Evolutionary conservation across 2,888 invertebrate genomes (phyloP), one percentile per base, ranked within the genome.

Genomic region (Cecidostiba fungosa): DNA sequence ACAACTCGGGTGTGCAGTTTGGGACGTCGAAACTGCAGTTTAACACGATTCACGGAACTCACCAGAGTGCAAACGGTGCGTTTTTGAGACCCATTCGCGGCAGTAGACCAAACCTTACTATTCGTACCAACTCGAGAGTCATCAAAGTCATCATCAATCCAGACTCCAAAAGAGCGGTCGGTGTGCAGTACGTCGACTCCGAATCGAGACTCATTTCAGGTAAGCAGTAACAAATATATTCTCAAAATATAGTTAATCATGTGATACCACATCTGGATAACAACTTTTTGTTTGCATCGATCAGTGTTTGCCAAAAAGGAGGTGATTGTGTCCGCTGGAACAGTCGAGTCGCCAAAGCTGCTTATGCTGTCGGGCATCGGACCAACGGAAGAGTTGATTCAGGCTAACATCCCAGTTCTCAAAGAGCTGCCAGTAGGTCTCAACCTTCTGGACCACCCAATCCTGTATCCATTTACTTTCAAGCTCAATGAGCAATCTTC

Each of bases 11-110:
- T 10, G 23, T 36, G 6, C 39, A 39, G 39, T 39, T 19, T 3
- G 72, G 72, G 3, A 36, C 3, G 12, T 39, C 72, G 12, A 72
- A 23, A 8, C 23, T 72, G n/a, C 72, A 72, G 14, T 72, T 39
- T 16, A 62, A 23, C 26, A 43, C 36, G 16, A 62, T 77, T 26
- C 92, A 95, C 89, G 96, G 96, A 5, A 93, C 93, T 88, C 94
- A 96, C 88, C 92, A 94, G 70, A 96, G 96, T 32, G 94, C 94
- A 0, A 96, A 96, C 89, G 92, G 91, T 2, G 96, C 96, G 0
- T 96, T 95, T 88, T 95, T 96, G n/a, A 93, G 95, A 88, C 96
- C 96, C 0, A 95, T 96, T 82, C 93, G 96, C 74, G 88, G 94
- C 26, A 94, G 14, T 8, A 32, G 70, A 70, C 5, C 16, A 6